phyloP scores from a whole-genome alignment of 2,888 invertebrate genomes.

The Sinohyriopsis cumingii region DNA sequence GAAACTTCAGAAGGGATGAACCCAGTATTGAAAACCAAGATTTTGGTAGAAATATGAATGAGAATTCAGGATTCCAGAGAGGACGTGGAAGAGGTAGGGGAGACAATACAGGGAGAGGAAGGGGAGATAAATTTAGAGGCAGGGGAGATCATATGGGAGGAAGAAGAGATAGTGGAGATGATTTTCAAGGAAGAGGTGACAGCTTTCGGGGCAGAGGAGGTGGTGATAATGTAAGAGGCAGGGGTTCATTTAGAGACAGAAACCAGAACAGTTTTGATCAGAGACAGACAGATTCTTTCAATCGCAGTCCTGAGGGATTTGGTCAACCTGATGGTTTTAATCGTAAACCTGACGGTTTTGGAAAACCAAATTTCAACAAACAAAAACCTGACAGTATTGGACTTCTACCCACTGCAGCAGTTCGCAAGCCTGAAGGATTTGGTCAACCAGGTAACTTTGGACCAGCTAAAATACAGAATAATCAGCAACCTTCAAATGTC shows the following conservation, averaged over 20 bases:
- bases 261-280: slow-evolving; percentile 1
- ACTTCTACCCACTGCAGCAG: no score
- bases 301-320: slow-evolving; percentile 1
- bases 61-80: background rate
- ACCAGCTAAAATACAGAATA: no score
- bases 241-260: background rate
- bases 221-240: background rate
- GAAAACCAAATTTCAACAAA: slow-evolving; percentile 7
- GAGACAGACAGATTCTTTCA: slow-evolving; percentile 1
- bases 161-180: slow-evolving; percentile 11
- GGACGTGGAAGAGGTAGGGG: slow-evolving; percentile 8
- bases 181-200: slow-evolving; percentile 10
- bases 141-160: slow-evolving; percentile 10
- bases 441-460: no score
- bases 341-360: slow-evolving; percentile 1
- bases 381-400: background rate
- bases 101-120: slow-evolving; percentile 6
- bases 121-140: slow-evolving; percentile 8
- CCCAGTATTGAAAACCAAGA: background rate
- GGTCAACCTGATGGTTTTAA: background rate
- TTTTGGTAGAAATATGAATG: background rate
- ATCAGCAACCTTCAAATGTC: no score
- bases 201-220: slow-evolving; percentile 7
- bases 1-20: slow-evolving; percentile 1
- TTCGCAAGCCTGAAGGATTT: no score